Conservation (phyloP, 2,888 invertebrate species). For the Brachyptera putata region DNA sequence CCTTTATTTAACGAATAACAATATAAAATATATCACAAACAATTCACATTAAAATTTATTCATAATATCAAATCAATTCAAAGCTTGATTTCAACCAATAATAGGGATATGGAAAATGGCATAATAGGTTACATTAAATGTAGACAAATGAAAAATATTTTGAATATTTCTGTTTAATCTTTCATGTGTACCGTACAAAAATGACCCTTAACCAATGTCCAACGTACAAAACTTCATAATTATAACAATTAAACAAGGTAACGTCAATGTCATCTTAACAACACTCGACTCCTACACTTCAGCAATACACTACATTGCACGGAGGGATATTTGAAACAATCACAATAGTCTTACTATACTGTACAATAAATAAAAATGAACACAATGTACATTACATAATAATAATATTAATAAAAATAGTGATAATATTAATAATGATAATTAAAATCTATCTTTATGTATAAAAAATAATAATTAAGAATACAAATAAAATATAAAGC, state of each 20-base stretch:
- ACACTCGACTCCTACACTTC: not conserved
- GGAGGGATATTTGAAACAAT: conserved; percentile 6
- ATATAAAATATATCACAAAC: too few relatives aligned
- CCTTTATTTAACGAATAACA: too few relatives aligned
- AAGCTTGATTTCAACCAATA: too few relatives aligned
- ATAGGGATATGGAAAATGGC: too few relatives aligned
- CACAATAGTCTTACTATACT: not conserved
- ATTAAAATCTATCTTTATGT: too few relatives aligned
- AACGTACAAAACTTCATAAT: conserved; percentile 9
- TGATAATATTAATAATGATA: not conserved
- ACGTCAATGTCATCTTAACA: not conserved
- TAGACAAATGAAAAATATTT: not conserved
- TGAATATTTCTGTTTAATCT: conserved; percentile 6
- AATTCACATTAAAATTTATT: too few relatives aligned
- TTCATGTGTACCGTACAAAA: conserved; percentile 17
- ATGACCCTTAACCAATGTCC: conserved; percentile 18
- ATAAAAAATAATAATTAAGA: too few relatives aligned
- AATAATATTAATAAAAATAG: not conserved
- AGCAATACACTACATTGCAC: not conserved
- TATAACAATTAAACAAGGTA: conserved; percentile 6
- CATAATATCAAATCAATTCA: too few relatives aligned
- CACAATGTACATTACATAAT: not conserved
- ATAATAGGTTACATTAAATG: too few relatives aligned
- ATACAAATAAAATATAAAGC: too few relatives aligned
- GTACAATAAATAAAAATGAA: conserved; percentile 4